A percentile compares a stretch with the other conserved stretches of the same genome.
Conservation (phyloP, 2,888 invertebrate genomes). For the Perizoma affinitatum region DNA sequence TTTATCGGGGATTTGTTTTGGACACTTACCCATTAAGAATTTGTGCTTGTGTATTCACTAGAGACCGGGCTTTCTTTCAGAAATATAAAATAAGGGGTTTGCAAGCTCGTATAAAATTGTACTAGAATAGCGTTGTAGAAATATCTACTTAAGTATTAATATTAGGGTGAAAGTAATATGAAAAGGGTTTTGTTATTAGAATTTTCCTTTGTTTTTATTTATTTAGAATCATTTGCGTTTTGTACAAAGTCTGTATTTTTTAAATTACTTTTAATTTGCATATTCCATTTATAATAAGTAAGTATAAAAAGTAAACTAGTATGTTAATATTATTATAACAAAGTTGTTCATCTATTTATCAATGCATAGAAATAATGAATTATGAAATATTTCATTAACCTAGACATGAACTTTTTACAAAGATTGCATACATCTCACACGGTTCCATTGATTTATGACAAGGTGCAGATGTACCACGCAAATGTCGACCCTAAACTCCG, state of each 20-base stretch:
- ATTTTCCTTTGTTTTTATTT: background rate
- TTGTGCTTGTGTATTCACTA: constrained; percentile 42
- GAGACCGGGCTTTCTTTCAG: constrained; percentile 38
- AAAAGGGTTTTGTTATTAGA: constrained; percentile 1
- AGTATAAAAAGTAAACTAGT: too few species aligned
- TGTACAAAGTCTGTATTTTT: too few species aligned
- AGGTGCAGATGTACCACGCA: constrained; percentile 47
- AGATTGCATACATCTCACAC: constrained; percentile 13
- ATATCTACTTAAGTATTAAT: background rate
- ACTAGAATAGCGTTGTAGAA: constrained; percentile 2
- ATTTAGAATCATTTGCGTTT: too few species aligned
- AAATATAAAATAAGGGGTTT: constrained; percentile 17
- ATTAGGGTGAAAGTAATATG: constrained; percentile 4
- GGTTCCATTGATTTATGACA: constrained; percentile 52
- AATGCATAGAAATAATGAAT: too few species aligned
- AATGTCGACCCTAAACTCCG: constrained; percentile 48
- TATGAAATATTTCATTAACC: too few species aligned
- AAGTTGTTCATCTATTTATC: too few species aligned
- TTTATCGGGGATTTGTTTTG: constrained; percentile 59
- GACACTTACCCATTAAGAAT: constrained; percentile 52
- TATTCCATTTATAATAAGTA: too few species aligned
- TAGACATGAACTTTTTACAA: too few species aligned
- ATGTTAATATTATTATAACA: too few species aligned
- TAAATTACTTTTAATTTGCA: too few species aligned
- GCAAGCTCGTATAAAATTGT: constrained; percentile 14